Evolutionary conservation across 2,113 vertebrate genomes (phyloP).

Genomic region (Trematocara zebra): DNA sequence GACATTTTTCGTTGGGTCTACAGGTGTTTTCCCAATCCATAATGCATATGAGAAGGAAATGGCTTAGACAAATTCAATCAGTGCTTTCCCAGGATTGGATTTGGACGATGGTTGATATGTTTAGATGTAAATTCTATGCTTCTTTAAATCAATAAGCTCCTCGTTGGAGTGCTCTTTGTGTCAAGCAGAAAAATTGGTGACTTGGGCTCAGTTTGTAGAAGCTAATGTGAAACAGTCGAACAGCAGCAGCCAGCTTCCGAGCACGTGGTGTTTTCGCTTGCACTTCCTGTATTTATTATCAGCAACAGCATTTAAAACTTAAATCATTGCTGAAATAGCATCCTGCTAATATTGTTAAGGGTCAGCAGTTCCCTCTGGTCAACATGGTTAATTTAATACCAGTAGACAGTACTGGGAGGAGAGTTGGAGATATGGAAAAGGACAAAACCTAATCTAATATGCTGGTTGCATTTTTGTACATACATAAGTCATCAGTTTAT

Average conservation of each 20-base stretch:
- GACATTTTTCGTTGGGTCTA: background rate
- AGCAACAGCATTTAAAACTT: conserved; percentile 49
- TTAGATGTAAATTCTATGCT: conserved; percentile 24
- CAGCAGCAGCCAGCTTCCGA: background rate
- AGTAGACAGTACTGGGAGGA: conserved; percentile 31
- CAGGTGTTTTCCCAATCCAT: conserved; percentile 33
- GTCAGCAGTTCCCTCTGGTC: conserved; percentile 49
- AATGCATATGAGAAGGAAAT: conserved; percentile 32
- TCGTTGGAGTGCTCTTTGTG: background rate
- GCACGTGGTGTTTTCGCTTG: background rate
- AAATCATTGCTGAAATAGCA: conserved; percentile 50
- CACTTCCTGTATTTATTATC: conserved; percentile 64
- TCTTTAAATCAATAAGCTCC: conserved; percentile 33
- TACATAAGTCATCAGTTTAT: conserved; percentile 43
- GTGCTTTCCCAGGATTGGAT: conserved; percentile 32
- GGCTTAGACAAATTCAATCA: conserved; percentile 30
- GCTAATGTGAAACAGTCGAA: conserved; percentile 36
- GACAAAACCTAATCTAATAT: conserved; percentile 58
- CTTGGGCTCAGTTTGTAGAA: conserved; percentile 9
- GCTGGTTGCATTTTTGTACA: conserved; percentile 46
- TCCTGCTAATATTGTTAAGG: conserved; percentile 61
- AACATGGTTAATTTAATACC: conserved; percentile 59
- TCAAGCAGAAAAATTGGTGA: background rate
- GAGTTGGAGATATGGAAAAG: conserved; percentile 18
- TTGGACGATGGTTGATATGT: conserved; percentile 16